phyloP scores from a whole-genome alignment of 2,113 vertebrate species.

The Gasterosteus aculeatus region DNA sequence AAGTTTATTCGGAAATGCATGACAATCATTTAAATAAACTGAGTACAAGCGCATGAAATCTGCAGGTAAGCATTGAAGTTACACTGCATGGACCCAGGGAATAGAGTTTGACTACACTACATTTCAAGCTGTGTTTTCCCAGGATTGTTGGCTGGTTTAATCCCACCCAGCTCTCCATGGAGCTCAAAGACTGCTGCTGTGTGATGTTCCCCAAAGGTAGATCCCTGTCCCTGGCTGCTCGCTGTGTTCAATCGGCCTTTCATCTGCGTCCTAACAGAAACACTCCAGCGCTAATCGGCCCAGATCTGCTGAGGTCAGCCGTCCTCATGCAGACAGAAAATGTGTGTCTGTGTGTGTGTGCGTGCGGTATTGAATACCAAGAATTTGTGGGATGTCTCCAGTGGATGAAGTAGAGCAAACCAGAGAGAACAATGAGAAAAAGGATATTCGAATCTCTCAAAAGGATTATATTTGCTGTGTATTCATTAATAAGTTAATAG shows the following conservation, averaged over 20 bases:
- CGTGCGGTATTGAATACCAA: slow-evolving; percentile 23
- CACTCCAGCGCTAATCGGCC: slow-evolving; percentile 13
- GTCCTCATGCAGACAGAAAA: neutral
- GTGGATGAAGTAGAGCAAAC: slow-evolving; percentile 5
- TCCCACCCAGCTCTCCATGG: neutral
- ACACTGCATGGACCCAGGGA: neutral
- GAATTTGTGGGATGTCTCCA: slow-evolving; percentile 23
- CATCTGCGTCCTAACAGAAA: slow-evolving; percentile 20
- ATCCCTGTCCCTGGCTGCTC: slow-evolving; percentile 8
- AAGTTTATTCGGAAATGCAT: neutral
- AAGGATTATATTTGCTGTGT: no score
- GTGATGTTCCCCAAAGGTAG: slow-evolving; percentile 26
- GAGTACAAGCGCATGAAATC: neutral
- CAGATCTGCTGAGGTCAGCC: slow-evolving; percentile 40
- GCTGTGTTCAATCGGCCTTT: slow-evolving; percentile 27
- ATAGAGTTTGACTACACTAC: neutral
- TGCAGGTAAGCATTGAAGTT: neutral
- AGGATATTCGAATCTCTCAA: no score
- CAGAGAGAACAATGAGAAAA: neutral
- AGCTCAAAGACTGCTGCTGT: neutral
- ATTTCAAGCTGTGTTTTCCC: neutral
- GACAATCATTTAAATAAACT: neutral
- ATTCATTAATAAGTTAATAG: neutral
- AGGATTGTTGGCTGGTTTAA: neutral
- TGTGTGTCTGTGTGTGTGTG: slow-evolving; percentile 28